These are phyloP conservation scores for Parus major DNA, from an alignment of 2,113 vertebrate genomes.

Conservation along the genomic window DNA sequence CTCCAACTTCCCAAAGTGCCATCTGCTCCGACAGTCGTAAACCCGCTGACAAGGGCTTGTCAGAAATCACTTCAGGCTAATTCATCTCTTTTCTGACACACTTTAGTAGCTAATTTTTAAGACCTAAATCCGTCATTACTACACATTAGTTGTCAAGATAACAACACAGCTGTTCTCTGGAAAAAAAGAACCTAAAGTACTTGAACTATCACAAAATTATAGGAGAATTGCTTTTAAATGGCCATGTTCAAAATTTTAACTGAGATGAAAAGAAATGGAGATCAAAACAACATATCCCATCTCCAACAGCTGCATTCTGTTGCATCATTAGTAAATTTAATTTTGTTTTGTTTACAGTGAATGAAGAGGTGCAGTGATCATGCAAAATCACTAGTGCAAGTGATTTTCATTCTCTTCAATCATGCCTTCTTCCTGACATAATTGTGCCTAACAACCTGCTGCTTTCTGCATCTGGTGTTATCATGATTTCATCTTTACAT, in stretches of 20 bases:
- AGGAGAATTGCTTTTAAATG: background rate
- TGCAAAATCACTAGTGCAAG: background rate
- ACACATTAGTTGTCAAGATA: background rate
- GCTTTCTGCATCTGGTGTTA: background rate
- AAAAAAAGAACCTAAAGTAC: background rate
- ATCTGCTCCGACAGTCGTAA: background rate
- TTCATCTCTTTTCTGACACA: background rate
- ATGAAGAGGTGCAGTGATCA: background rate
- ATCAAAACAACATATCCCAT: background rate
- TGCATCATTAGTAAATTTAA: constrained; percentile 1
- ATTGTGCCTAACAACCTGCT: background rate
- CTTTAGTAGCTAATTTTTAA: constrained; percentile 14
- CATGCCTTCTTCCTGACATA: background rate
- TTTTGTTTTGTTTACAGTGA: constrained; percentile 27
- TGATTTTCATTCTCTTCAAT: constrained; percentile 27
- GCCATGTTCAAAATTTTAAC: background rate
- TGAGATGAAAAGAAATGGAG: background rate
- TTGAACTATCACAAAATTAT: background rate
- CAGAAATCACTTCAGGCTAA: constrained; percentile 42
- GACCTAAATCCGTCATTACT: background rate
- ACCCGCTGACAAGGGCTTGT: background rate
- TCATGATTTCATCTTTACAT: background rate
- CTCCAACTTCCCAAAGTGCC: background rate
- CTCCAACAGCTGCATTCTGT: constrained; percentile 24
- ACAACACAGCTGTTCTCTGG: constrained; percentile 15